Conservation (phyloP, 2,888 invertebrate species). For the Imbricaverruca yamaguchii region DNA sequence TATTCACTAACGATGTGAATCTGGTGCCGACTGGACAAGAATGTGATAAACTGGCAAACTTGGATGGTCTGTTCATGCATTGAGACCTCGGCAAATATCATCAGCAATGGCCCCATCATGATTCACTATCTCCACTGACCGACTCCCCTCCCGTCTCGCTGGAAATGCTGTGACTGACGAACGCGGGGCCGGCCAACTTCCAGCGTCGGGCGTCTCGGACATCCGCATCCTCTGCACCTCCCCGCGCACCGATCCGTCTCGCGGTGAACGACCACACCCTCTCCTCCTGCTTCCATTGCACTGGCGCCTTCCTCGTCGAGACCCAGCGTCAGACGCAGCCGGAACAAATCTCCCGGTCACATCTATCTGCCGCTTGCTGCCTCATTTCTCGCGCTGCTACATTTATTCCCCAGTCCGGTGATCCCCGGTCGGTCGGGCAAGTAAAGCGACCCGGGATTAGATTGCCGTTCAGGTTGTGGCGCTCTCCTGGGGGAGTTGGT, state of each 20-base stretch:
- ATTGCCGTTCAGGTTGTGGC: constrained; percentile 2
- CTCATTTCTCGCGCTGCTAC: constrained; percentile 18
- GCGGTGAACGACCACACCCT: not conserved
- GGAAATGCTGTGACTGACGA: too few species aligned
- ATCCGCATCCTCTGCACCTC: not conserved
- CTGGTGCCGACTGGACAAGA: too few species aligned
- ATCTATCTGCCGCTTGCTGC: constrained; percentile 18
- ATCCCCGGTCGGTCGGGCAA: not conserved
- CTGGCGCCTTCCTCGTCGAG: not conserved
- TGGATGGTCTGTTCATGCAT: too few species aligned
- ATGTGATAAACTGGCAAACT: too few species aligned
- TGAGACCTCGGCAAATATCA: too few species aligned
- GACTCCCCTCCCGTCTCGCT: too few species aligned
- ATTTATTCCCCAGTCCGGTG: not conserved
- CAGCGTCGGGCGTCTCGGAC: not conserved
- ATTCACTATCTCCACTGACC: too few species aligned
- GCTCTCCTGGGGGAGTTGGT: not conserved
- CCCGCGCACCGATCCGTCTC: not conserved
- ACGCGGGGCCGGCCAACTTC: too few species aligned
- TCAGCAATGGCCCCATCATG: too few species aligned
- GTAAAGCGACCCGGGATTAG: not conserved
- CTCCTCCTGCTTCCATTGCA: not conserved
- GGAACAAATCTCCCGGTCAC: not conserved
- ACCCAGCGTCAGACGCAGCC: not conserved
- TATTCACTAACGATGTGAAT: too few species aligned